Conservation (phyloP, 2,888 invertebrate species). For the Idaea aversata region DNA sequence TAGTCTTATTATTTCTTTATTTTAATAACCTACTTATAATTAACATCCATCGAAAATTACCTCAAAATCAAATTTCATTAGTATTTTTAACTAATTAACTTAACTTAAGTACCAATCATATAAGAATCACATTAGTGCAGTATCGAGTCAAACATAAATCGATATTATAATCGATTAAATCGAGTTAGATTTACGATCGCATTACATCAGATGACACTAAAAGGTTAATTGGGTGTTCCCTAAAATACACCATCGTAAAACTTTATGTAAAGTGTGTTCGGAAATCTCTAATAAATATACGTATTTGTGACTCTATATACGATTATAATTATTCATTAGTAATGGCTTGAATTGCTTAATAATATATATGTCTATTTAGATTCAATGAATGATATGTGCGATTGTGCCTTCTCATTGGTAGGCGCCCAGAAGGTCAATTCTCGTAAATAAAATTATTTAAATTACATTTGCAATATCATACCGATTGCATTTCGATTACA, state of each 20-base stretch:
- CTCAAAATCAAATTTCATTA: not conserved
- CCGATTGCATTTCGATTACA: no score
- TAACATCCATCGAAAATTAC: not conserved
- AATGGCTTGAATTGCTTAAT: constrained; percentile 23
- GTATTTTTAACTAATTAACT: not conserved
- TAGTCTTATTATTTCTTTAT: no score
- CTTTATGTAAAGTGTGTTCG: constrained; percentile 50
- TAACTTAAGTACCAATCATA: not conserved
- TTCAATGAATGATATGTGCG: no score
- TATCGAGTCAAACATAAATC: constrained; percentile 39
- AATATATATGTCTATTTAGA: constrained; percentile 6
- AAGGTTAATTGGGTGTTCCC: constrained; percentile 66
- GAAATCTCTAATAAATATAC: constrained; percentile 31
- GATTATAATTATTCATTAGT: constrained; percentile 11
- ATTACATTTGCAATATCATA: no score
- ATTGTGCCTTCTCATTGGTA: no score
- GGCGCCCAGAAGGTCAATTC: no score
- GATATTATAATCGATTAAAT: constrained; percentile 44
- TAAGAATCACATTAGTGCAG: constrained; percentile 8
- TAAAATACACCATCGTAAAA: constrained; percentile 61
- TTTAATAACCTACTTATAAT: no score
- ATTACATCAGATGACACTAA: constrained; percentile 57
- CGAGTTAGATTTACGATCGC: constrained; percentile 56
- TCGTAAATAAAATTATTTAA: no score
- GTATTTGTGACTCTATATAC: constrained; percentile 6